Conservation (phyloP, 2,888 invertebrate species). For the Chrysolina oricalcia region DNA sequence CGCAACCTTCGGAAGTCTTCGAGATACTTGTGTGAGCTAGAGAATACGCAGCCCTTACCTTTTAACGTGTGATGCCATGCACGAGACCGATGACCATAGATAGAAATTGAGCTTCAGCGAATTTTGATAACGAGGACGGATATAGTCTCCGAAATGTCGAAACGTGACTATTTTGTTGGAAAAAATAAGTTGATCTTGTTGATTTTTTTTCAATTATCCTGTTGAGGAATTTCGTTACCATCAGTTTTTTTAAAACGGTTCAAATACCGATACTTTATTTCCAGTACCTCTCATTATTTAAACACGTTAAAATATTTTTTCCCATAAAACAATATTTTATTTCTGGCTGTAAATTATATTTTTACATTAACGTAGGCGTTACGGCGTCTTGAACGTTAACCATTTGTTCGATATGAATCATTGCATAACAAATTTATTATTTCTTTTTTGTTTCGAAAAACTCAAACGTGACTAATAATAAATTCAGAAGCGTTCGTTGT, state of each 20-base stretch:
- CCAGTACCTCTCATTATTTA: background rate
- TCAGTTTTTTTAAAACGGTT: background rate
- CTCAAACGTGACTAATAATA: background rate
- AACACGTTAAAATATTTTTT: background rate
- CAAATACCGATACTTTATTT: background rate
- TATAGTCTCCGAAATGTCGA: no score
- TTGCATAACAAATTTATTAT: conserved; percentile 1
- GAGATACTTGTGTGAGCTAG: no score
- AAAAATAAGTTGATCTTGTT: no score
- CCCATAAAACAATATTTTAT: conserved; percentile 17
- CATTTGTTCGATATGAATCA: conserved; percentile 22
- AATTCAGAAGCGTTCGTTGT: background rate
- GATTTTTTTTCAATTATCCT: background rate
- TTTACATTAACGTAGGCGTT: conserved; percentile 13
- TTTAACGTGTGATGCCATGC: no score
- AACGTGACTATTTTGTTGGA: no score
- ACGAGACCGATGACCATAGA: background rate
- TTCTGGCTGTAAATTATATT: conserved; percentile 13
- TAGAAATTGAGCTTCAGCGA: no score
- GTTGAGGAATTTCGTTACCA: background rate
- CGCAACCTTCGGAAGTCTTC: no score
- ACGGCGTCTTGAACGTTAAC: background rate
- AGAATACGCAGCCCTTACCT: no score
- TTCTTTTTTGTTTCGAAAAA: background rate
- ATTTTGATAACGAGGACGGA: no score